Percentiles rank a stretch among this genome's conserved stretches.
phyloP scores from a whole-genome alignment of 2,113 vertebrate species.

The Nerophis lumbriciformis region DNA sequence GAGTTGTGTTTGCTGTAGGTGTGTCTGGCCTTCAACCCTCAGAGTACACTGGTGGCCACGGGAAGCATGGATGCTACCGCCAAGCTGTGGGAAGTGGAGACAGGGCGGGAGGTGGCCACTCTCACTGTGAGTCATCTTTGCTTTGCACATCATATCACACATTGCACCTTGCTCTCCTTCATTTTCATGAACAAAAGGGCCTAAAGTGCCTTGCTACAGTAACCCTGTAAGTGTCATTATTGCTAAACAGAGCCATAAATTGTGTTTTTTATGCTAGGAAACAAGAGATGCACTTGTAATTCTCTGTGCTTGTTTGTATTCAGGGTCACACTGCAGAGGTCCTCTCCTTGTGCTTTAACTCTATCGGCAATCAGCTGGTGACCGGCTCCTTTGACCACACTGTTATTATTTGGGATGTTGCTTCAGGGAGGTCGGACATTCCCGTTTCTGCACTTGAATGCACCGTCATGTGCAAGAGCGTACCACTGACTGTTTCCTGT shows the following conservation, averaged over 20 bases:
- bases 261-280: slow-evolving; percentile 6
- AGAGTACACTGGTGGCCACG: slow-evolving; percentile 89
- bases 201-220: slow-evolving; percentile 7
- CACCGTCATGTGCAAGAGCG: neutral
- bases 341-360: slow-evolving; percentile 85
- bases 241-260: neutral
- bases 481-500: slow-evolving; percentile 12
- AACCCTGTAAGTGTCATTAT: slow-evolving; percentile 11
- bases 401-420: slow-evolving; percentile 84
- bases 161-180: neutral
- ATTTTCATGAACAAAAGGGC: neutral
- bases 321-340: slow-evolving; percentile 92
- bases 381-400: slow-evolving; percentile 93
- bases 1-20: slow-evolving; percentile 69
- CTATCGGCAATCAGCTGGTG: slow-evolving; percentile 80
- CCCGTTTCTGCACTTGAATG: neutral
- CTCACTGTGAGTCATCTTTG: slow-evolving; percentile 69
- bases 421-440: slow-evolving; percentile 80
- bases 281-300: neutral
- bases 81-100: slow-evolving; percentile 86
- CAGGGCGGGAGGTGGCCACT: slow-evolving; percentile 80
- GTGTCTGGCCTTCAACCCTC: slow-evolving; percentile 89
- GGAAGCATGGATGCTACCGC: slow-evolving; percentile 90
- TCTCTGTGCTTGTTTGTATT: slow-evolving; percentile 8
- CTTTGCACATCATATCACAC: neutral